Evolutionary conservation across 2,113 vertebrate genomes (phyloP), one percentile per base, ranked within the genome.

Genomic region (Aramus guarauna): DNA sequence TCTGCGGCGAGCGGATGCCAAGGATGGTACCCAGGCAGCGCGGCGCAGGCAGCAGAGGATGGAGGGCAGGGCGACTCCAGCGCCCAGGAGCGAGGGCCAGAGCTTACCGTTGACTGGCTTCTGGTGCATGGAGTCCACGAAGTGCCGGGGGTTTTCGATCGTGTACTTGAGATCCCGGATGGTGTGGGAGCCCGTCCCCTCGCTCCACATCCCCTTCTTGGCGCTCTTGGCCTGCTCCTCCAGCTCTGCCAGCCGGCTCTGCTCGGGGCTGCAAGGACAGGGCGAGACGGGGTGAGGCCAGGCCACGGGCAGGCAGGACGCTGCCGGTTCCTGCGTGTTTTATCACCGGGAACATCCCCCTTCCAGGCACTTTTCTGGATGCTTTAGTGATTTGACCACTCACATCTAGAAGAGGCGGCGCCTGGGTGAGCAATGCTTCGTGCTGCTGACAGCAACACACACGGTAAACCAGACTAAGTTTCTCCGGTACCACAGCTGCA

Each of bases 81-180:
- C 6, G 1, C 59, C 69, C 32, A 3, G 47, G 2, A 21, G 47
- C 3, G 5, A 14, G 32, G 37, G 27, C 7, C 34, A 29, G 60
- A 20, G 48, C 98, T 98, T 95, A 99, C 99, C 99, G 2, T 99
- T 99, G 71, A 99, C 98, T 0, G 99, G 99, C 78, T 99, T 99
- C 98, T 99, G 99, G 96, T 99, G 99, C 98, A 99, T 97, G 4
- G 99, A 99, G 95, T 99, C 99, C 58, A 99, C 99, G 15, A 99
- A 99, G 98, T 99, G 99, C 53, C 99, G 98, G 0, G 99, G 99
- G 95, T 99, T 99, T 90, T 99, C 99, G 7, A 99, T 99, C 93
- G 97, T 98, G 87, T 99, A 99, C 88, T 99, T 99, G 85, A 99
- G 90, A 87, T 99, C 99, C 1, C 99, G 98, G 92, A 99, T 75